phyloP scores from a whole-genome alignment of 2,888 invertebrate genomes.

The Eurois occulta region DNA sequence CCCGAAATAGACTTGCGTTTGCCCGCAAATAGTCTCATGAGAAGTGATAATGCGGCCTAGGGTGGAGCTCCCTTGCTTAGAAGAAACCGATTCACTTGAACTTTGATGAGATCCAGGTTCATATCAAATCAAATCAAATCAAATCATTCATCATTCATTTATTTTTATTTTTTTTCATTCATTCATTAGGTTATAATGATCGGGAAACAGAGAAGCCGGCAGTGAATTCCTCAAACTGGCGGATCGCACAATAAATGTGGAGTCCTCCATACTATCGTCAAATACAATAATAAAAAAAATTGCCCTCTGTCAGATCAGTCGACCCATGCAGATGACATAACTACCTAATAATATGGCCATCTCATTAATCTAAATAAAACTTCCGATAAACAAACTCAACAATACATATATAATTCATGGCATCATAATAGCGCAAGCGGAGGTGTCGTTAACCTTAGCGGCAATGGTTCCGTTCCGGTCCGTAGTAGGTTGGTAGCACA shows the following conservation, averaged over 20 bases:
- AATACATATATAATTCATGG: constrained; percentile 46
- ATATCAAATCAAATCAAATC: too few species aligned
- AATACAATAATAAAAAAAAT: too few species aligned
- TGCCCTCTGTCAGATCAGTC: background rate
- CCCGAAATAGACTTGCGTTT: background rate
- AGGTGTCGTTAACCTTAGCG: constrained; percentile 50
- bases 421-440: constrained; percentile 27
- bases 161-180: too few species aligned
- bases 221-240: background rate
- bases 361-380: constrained; percentile 21
- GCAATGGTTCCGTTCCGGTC: constrained; percentile 18
- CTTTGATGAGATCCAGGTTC: background rate
- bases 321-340: background rate
- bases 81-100: background rate
- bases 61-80: background rate
- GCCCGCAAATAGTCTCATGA: background rate
- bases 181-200: background rate
- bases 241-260: background rate
- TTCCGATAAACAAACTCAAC: constrained; percentile 21
- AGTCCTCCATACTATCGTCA: background rate
- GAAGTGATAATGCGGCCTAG: background rate
- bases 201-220: background rate
- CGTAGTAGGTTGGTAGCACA: constrained; percentile 1
- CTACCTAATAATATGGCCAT: background rate
- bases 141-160: too few species aligned